Conservation (phyloP, 2,888 invertebrate genomes). For the Chalcis sispes region DNA sequence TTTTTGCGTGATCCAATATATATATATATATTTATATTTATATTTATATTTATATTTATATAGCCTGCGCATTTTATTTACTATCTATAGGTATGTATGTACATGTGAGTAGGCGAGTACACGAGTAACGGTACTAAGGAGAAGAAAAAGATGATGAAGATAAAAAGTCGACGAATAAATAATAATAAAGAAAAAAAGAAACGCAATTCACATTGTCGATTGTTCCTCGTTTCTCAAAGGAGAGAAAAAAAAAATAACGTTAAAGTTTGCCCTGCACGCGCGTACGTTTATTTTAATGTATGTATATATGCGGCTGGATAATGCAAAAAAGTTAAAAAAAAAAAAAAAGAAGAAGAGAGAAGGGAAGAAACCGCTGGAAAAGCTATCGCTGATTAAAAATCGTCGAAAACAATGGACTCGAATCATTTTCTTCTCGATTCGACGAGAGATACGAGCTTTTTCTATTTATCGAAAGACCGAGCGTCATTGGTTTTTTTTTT, state of each 20-base stretch:
- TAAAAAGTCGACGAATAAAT: no score
- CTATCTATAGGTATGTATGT: conserved; percentile 5
- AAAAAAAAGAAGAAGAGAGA: no score
- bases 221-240: no score
- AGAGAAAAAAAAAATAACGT: conserved; percentile 9
- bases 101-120: background rate
- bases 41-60: no score
- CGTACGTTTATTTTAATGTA: no score
- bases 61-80: no score
- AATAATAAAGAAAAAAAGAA: background rate
- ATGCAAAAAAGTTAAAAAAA: no score
- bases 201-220: no score
- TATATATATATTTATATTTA: background rate
- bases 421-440: conserved; percentile 7
- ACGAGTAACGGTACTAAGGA: background rate
- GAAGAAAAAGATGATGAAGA: background rate
- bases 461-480: background rate
- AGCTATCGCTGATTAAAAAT: conserved; percentile 44
- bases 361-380: background rate
- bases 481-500: background rate
- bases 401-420: conserved; percentile 32
- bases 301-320: no score
- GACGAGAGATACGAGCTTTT: background rate
- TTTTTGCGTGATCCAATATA: conserved; percentile 2
- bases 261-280: background rate